Percentiles rank a stretch among this genome's conserved stretches.
phyloP scores from a whole-genome alignment of 2,888 invertebrate species.

The Rugalucina vietnamica region DNA sequence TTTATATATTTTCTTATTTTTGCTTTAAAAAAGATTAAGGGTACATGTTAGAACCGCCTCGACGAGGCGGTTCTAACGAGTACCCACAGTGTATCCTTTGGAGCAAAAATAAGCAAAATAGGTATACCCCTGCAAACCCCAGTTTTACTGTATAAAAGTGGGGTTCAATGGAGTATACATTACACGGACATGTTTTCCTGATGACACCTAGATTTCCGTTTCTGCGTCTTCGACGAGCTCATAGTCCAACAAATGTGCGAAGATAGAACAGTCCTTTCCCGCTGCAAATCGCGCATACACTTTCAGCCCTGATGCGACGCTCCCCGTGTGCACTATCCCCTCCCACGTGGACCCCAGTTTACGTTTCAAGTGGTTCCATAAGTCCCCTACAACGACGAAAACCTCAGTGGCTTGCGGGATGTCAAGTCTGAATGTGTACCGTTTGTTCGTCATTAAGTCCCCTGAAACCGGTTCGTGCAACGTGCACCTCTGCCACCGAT shows the following conservation, averaged over 20 bases:
- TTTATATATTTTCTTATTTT: too few species aligned
- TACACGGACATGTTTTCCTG: too few species aligned
- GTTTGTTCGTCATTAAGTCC: slow-evolving; percentile 78
- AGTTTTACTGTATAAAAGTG: too few species aligned
- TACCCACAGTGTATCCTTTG: too few species aligned
- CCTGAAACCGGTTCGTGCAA: slow-evolving; percentile 81
- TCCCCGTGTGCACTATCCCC: slow-evolving; percentile 76
- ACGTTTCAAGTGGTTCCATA: slow-evolving; percentile 79
- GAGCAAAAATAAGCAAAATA: too few species aligned
- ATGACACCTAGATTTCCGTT: slow-evolving; percentile 77
- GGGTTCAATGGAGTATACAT: too few species aligned
- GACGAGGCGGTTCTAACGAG: too few species aligned
- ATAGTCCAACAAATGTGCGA: slow-evolving; percentile 80
- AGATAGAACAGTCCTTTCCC: slow-evolving; percentile 76
- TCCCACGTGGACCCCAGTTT: slow-evolving; percentile 79
- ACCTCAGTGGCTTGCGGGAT: slow-evolving; percentile 80
- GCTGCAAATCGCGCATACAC: slow-evolving; percentile 77
- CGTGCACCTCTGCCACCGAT: slow-evolving; percentile 80
- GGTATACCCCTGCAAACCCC: too few species aligned
- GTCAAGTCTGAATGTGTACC: slow-evolving; percentile 79
- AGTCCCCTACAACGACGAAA: slow-evolving; percentile 78
- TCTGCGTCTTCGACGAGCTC: slow-evolving; percentile 78
- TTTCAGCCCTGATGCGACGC: slow-evolving; percentile 67
- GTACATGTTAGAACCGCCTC: too few species aligned
- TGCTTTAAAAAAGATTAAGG: too few species aligned